Evolutionary conservation across 2,113 vertebrate genomes (phyloP), one percentile per base, ranked within the genome.

Genomic region (Actenoides hombroni): DNA sequence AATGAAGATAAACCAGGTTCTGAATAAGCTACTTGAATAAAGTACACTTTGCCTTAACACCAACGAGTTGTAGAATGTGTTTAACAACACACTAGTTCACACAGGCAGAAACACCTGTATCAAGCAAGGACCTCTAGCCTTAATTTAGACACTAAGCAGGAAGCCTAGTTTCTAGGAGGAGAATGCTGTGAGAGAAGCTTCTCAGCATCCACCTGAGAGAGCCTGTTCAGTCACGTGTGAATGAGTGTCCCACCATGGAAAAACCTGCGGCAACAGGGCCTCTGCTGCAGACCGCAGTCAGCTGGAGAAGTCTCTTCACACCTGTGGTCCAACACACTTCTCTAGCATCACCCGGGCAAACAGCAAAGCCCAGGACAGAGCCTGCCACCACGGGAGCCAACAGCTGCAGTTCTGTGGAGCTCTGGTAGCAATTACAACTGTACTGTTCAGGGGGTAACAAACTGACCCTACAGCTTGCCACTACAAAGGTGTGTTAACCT

Each of bases 221-320:
- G 5, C 39, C 83, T 56, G 37, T 11, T 1, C 4, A 79, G 35
- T 28, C 40, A 39, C 33, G 1, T 0, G 1, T 3, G 35, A 64
- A 33, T 7, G 19, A 44, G 17, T 31, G 15, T 2, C 46, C 8
- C 44, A 46, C 21, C 21, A 12, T 56, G 54, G 37, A 53, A 81
- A n/a, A 83, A 25, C 18, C 26, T 0, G 4, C 1, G 2, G 13
- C 29, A 75, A 14, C 8, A 11, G 19, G 16, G 16, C 37, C 3
- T 5, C 31, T 14, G 48, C 40, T 35, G 9, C 2, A 2, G 53
- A 16, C 7, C 4, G 16, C 39, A 2, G 12, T 25, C 31, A 44
- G 19, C 35, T 39, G 23, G 10, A 59, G 29, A n/a, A 76, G 53
- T 0, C 28, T 40, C 59, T 42, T 83, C 26, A 51, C 11, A 29